These are phyloP conservation scores for Andrena haemorrhoa DNA, from an alignment of 2,888 invertebrate species.

Conservation along the genomic window DNA sequence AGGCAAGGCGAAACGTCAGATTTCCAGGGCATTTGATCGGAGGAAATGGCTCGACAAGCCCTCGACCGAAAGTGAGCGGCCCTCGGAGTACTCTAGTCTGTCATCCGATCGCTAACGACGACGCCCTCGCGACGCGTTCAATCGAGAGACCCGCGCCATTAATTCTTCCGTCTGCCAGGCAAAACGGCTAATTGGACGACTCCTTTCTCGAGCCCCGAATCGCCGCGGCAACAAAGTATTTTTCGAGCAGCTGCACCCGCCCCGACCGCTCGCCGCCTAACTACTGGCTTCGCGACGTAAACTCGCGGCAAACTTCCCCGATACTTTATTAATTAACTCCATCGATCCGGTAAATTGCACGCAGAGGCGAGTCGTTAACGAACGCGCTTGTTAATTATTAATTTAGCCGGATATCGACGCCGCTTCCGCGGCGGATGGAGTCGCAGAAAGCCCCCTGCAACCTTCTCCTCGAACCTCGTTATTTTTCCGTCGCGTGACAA, in stretches of 20 bases:
- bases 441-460: background rate
- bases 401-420: slow-evolving; percentile 8
- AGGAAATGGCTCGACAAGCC: background rate
- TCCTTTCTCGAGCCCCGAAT: background rate
- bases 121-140: background rate
- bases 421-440: background rate
- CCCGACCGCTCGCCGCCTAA: background rate
- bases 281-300: slow-evolving; percentile 6
- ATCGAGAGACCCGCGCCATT: slow-evolving; percentile 11
- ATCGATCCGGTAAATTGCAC: slow-evolving; percentile 39
- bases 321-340: slow-evolving; percentile 53
- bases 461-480: background rate
- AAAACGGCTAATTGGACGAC: slow-evolving; percentile 30
- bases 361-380: slow-evolving; percentile 39
- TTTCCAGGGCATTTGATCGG: background rate
- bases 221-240: background rate
- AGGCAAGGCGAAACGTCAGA: background rate
- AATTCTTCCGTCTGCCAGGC: background rate
- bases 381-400: slow-evolving; percentile 48
- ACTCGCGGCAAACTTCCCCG: slow-evolving; percentile 35
- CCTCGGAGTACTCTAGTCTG: background rate
- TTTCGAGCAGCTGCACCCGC: background rate
- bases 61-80: background rate
- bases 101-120: slow-evolving; percentile 7
- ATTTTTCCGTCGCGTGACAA: background rate